Evolutionary conservation across 2,113 vertebrate genomes (phyloP).

Genomic region (Vulpes ferrilata): DNA sequence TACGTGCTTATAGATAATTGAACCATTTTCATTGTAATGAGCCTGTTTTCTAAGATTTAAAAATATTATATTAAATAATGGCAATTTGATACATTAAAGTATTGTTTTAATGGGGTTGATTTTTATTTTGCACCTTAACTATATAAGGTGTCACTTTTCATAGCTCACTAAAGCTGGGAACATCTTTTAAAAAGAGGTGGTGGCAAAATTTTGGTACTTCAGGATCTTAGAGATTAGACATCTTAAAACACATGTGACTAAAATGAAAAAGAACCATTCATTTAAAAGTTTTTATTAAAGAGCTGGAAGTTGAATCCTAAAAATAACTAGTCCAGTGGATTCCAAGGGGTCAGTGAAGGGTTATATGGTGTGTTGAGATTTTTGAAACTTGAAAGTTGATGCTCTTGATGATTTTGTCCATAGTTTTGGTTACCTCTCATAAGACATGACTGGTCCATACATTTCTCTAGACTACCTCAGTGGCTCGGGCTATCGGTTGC

Average conservation of each 20-base stretch:
- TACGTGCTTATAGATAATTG: not conserved
- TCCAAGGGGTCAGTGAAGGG: not conserved
- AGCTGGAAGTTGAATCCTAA: not conserved
- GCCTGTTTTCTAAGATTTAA: not conserved
- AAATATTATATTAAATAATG: not conserved
- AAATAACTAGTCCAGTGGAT: not conserved
- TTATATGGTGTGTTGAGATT: not conserved
- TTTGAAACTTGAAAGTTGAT: not conserved
- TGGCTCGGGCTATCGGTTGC: not conserved
- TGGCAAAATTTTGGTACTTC: not conserved
- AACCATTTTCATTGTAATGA: slow-evolving; percentile 14
- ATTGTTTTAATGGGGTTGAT: not conserved
- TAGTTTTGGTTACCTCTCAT: not conserved
- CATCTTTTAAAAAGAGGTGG: not conserved
- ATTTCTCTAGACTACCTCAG: not conserved
- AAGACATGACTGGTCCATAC: not conserved
- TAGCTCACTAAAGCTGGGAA: not conserved
- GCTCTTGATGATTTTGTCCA: not conserved
- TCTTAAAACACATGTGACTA: not conserved
- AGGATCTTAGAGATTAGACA: not conserved
- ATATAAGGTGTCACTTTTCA: not conserved
- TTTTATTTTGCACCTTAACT: not conserved
- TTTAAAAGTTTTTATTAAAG: not conserved
- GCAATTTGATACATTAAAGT: slow-evolving; percentile 40
- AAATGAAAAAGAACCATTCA: not conserved